Conservation (phyloP, 2,888 invertebrate genomes). For the Diarsia mendica region DNA sequence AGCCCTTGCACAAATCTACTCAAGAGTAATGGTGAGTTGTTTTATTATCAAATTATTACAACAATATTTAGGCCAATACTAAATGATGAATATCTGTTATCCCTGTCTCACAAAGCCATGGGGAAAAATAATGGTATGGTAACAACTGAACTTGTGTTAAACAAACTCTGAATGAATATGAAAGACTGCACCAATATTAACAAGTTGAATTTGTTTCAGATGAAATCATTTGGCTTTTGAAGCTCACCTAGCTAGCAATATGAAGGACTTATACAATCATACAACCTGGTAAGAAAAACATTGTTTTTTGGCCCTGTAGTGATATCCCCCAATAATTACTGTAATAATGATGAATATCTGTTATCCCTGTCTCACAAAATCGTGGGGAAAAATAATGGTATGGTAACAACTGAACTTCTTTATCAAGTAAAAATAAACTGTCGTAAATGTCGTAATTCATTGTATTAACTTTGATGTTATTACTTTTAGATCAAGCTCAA, state of each 20-base stretch:
- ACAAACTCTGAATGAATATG: background rate
- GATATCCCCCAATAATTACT: background rate
- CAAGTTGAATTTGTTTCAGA: conserved; percentile 16
- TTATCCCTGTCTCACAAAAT: conserved; percentile 84
- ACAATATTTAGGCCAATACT: background rate
- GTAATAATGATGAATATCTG: conserved; percentile 79
- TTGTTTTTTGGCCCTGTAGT: background rate
- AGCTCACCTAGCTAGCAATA: background rate
- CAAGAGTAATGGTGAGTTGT: conserved; percentile 22
- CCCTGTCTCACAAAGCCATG: conserved; percentile 82
- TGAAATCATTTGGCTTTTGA: background rate
- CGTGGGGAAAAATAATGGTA: conserved; percentile 81
- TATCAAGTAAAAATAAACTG: background rate
- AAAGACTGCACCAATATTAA: background rate
- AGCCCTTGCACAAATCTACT: background rate
- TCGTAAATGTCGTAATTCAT: background rate
- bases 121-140: conserved; percentile 82
- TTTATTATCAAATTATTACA: background rate
- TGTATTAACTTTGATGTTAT: conserved; percentile 9
- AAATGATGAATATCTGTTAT: conserved; percentile 82
- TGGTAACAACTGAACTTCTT: conserved; percentile 75
- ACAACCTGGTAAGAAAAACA: conserved; percentile 9
- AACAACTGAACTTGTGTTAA: conserved; percentile 70
- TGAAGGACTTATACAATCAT: background rate
- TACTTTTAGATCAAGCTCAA: conserved; percentile 20